Percentiles rank a stretch among this genome's conserved stretches.
These are phyloP conservation scores for Coendou prehensilis DNA, from an alignment of 2,797 vertebrate species.

Conservation along the genomic window DNA sequence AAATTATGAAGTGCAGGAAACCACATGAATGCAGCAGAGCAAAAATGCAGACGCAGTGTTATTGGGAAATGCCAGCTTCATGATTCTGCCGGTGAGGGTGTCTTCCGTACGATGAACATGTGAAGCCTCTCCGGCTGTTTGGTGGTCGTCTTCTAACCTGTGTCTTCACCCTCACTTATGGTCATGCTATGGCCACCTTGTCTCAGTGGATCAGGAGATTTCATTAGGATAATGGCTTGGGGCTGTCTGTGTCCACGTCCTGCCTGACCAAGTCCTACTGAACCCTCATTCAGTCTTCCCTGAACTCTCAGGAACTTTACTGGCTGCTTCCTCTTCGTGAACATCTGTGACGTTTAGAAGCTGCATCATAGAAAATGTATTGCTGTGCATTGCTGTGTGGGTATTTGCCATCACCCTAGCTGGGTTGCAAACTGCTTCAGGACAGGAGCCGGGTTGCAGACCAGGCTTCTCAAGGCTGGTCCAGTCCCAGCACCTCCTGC, in stretches of 20 bases:
- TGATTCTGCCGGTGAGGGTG: not conserved
- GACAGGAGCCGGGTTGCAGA: not conserved
- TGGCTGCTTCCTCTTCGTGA: not conserved
- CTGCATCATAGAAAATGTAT: no score
- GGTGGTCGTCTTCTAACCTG: not conserved
- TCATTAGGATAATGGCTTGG: not conserved
- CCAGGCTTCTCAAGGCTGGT: not conserved
- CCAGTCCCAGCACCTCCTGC: not conserved
- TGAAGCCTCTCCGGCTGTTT: not conserved
- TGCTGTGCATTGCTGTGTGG: not conserved
- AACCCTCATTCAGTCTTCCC: not conserved
- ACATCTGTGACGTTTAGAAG: not conserved
- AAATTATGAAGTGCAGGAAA: constrained; percentile 80
- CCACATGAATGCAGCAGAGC: constrained; percentile 73
- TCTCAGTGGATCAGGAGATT: not conserved
- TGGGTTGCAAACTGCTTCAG: not conserved
- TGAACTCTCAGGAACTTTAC: not conserved
- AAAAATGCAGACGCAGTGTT: constrained; percentile 57
- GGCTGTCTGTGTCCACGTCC: not conserved
- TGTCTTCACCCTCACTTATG: not conserved
- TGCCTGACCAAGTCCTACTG: not conserved
- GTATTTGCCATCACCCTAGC: no score
- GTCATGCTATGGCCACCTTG: not conserved
- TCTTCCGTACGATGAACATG: not conserved
- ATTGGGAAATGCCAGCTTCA: constrained; percentile 47